Base-by-base conservation (phyloP, 2,113 vertebrate genomes). In the Gobio gobio region DNA sequence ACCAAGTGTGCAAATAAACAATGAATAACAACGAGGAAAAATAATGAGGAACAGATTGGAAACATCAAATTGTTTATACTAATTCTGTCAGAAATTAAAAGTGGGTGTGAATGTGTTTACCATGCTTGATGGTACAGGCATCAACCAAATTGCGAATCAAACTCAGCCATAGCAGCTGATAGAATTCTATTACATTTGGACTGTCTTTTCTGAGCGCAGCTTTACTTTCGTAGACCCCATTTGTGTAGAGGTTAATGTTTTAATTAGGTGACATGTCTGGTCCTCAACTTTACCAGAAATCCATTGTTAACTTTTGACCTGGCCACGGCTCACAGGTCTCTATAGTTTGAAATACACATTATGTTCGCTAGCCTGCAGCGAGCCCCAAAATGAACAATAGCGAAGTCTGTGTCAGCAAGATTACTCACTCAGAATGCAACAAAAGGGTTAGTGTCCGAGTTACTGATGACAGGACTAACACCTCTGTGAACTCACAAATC, bases 241-340 rank as follows among this genome's bases (percentile, higher is more conserved):
- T 56, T 22, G 54, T 22, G 54, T 22, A 56, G 54, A 56, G 18
- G 6, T 74, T 74, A 74, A 49, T 16, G 75, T 79, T 22, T 79
- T 45, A n/a, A 59, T 36, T 40, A 61, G 36, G 40, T 4, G 22
- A 79, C 13, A n/a, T 63, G 56, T 18, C 16, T 2, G 54, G 36
- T 59, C 54, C 63, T 73, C 40, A 79, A 20, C 7, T 97, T 94
- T 96, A 96, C n/a, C 97, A 96, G 0, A 96, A 98, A 93, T 29
- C 33, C 24, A 49, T 36, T 64, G 56, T 59, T 82, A 75, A 85
- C 63, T n/a, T 43, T 18, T 73, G 43, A 54, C 68, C 63, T 24
- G 5, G 16, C 78, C 47, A 83, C 5, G 40, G 56, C 74, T 58
- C n/a, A 49, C 2, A 29, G 36, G 29, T 24, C 51, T 82, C n/a